Percentiles rank a stretch among this genome's conserved stretches.
These are phyloP conservation scores for Pterobdella sp. DNA, from an alignment of 2,888 invertebrate species.

Conservation along the genomic window DNA sequence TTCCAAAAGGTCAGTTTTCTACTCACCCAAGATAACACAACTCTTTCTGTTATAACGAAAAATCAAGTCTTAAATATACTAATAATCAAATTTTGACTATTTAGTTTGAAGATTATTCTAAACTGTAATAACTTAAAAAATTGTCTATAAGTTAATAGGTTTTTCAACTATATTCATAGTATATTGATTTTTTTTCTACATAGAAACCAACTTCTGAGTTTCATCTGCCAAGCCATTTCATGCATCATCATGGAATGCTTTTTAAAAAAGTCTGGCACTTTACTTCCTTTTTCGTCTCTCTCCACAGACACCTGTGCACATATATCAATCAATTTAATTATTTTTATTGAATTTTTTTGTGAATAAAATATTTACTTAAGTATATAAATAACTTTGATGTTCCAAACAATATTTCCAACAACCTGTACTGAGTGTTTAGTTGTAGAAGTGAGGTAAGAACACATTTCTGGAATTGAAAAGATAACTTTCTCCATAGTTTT, in stretches of 20 bases:
- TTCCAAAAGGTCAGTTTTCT: slow-evolving; percentile 96
- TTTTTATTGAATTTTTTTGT: neutral
- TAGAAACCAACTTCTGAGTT: slow-evolving; percentile 77
- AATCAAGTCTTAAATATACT: too few relatives aligned
- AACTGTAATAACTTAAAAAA: too few relatives aligned
- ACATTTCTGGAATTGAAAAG: slow-evolving; percentile 96
- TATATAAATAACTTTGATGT: neutral
- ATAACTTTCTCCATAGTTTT: slow-evolving; percentile 95
- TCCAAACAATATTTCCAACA: neutral
- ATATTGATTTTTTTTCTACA: too few relatives aligned
- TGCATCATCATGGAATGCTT: slow-evolving; percentile 86
- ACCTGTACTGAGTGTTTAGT: slow-evolving; percentile 73
- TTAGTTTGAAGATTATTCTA: too few relatives aligned
- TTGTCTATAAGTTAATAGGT: too few relatives aligned
- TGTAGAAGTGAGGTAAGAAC: slow-evolving; percentile 89
- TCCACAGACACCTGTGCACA: slow-evolving; percentile 73
- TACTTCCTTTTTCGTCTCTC: slow-evolving; percentile 90
- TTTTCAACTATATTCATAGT: too few relatives aligned
- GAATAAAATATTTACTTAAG: neutral
- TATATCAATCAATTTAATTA: neutral
- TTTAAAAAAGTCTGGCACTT: slow-evolving; percentile 65
- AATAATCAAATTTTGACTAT: too few relatives aligned
- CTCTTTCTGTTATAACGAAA: slow-evolving; percentile 64
- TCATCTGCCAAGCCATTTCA: slow-evolving; percentile 99
- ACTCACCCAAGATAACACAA: slow-evolving; percentile 87